Evolutionary conservation across 2,797 vertebrate species (phyloP), one percentile per base, ranked within the genome.

Genomic region (Pangasius krempfi): DNA sequence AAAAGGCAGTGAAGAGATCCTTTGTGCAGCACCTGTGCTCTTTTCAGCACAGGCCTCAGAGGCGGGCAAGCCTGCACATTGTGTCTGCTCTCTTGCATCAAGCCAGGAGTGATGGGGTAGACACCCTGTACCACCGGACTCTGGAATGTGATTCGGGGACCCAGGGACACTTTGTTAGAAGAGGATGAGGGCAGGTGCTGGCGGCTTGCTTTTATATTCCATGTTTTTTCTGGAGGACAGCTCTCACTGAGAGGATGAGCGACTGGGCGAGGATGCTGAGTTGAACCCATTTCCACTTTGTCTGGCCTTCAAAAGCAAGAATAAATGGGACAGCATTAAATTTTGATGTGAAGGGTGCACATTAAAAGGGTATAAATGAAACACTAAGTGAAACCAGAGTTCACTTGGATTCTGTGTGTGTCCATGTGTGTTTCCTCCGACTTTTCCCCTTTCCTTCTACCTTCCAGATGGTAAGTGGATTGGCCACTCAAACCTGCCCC

Each of bases 61-160:
- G 89, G 88, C 33, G 78, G 66, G 72, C 64, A 81, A 64, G 60
- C 82, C 83, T 85, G 76, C 75, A 27, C 84, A 47, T 86, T 78
- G 37, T 84, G 87, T 73, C 56, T 82, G 72, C 62, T 91, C 12
- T 87, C 66, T 86, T 90, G 56, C 52, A 70, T 79, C 37, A 68
- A 70, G 70, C 88, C 85, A 56, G 90, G 85, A 80, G 80, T 88
- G 72, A 90, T 58, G 72, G 88, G 86, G 75, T 89, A 85, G 30
- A 91, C 18, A 62, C 78, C 75, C 81, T 84, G 90, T 80, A 89
- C 91, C 86, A 58, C 72, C 54, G 90, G 90, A 85, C 80, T 91
- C 58, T 91, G 90, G 66, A 91, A 89, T 81, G 88, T 86, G 54
- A 91, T 84, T 56, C 84, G 88, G 44, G 84, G 79, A 83, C 86